Conservation (phyloP, 2,888 invertebrate genomes). For the Leptothorax acervorum region DNA sequence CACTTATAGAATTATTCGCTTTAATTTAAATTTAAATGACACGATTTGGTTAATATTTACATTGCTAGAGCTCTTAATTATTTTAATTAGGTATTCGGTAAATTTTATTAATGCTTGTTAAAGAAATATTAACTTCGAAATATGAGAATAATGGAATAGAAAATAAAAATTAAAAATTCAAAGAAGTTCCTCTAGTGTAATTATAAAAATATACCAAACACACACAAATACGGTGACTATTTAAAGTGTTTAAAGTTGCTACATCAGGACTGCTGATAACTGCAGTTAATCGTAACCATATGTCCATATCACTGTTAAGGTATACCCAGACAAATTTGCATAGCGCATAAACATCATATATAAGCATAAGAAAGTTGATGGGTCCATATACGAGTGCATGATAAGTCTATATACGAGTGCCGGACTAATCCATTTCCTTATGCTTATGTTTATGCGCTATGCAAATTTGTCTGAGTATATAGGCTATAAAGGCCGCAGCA, state of each 20-base stretch:
- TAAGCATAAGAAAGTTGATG: too few species aligned
- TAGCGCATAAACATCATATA: too few species aligned
- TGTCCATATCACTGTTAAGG: too few species aligned
- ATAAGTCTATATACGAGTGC: too few species aligned
- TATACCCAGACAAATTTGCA: too few species aligned
- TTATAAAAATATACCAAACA: not conserved
- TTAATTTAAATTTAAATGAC: not conserved
- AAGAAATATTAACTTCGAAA: not conserved
- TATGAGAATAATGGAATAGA: not conserved
- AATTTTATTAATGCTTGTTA: not conserved
- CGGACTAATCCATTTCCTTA: too few species aligned
- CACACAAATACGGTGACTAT: not conserved
- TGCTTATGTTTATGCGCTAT: too few species aligned
- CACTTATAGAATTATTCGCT: not conserved
- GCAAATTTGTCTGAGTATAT: too few species aligned
- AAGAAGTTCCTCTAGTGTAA: not conserved
- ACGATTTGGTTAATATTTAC: not conserved
- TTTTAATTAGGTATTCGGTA: not conserved
- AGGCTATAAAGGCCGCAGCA: too few species aligned
- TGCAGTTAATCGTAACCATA: not conserved
- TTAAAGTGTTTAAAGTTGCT: slow-evolving; percentile 18
- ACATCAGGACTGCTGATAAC: not conserved
- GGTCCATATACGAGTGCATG: too few species aligned
- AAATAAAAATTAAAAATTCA: not conserved
- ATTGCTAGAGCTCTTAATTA: not conserved